Conservation (phyloP, 1,140 invertebrate genomes). For the Macrobrachium nipponense region DNA sequence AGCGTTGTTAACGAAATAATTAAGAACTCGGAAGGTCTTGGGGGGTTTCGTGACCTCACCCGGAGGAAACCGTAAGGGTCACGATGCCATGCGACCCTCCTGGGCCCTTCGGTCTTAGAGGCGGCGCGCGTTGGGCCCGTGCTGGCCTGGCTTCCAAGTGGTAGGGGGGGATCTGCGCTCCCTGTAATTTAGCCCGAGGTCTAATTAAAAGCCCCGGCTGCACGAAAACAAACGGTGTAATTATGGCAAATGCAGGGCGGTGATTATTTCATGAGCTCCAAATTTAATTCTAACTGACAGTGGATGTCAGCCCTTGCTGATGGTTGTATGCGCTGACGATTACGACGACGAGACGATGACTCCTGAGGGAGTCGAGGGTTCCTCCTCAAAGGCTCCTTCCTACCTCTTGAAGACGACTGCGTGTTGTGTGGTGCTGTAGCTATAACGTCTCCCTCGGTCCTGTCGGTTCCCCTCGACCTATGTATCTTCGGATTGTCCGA, state of each 20-base stretch:
- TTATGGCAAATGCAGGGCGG: constrained; percentile 57
- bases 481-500: no score
- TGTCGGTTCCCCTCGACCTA: no score
- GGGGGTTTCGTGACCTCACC: not conserved
- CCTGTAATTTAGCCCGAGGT: constrained; percentile 50
- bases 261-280: constrained; percentile 57
- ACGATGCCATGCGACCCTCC: not conserved
- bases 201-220: constrained; percentile 58
- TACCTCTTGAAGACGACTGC: no score
- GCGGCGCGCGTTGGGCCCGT: not conserved
- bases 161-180: constrained; percentile 22
- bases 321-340: constrained; percentile 44
- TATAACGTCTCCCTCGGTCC: no score
- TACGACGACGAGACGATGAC: not conserved
- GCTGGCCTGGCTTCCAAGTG: not conserved
- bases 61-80: not conserved
- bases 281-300: constrained; percentile 55
- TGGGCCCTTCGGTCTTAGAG: not conserved
- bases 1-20: constrained; percentile 55
- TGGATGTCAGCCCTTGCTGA: not conserved
- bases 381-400: no score
- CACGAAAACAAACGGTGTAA: constrained; percentile 61
- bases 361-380: no score
- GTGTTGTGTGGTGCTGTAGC: no score
- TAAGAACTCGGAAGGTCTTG: not conserved